Evolutionary conservation across 2,113 vertebrate genomes (phyloP), one percentile per base, ranked within the genome.

Genomic region (Sciurus niger): DNA sequence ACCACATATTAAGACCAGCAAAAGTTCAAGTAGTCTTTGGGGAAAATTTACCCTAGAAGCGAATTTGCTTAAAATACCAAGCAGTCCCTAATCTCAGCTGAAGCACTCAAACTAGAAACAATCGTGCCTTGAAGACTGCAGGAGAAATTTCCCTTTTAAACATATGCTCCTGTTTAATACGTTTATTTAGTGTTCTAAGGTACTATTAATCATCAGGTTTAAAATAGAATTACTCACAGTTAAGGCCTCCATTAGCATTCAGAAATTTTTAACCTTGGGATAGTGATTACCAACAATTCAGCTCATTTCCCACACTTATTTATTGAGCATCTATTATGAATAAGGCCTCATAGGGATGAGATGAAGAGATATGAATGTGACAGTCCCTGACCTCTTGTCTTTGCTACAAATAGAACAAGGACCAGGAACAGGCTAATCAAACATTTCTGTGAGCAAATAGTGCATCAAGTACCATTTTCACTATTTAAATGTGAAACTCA

Each of bases 221-320:
- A 90, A 93, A 92, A 67, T 8, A 60, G 92, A 95, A 96, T 96
- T 90, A 84, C 67, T 96, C 87, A 96, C 34, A 43, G 53, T 88
- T 95, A 96, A 96, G 43, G 60, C 76, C 43, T 2, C 84, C 37
- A 89, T 83, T 90, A 94, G 73, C 90, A 95, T 65, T 94, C 78
- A 93, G 73, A 93, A 83, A 89, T 58, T 9, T 85, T 63, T 86
- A 91, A 96, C 86, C 86, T 94, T 86, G 96, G 77, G 51, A 58
- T 40, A 70, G 93, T 48, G 58, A 68, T 78, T 60, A 84, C 58
- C 4, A 4, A 84, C n/a, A 67, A 84, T 84, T 84, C 90, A 72
- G 82, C 58, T 89, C 51, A 55, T 77, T 94, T 72, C 43, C 90
- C 86, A 73, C 17, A 90, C 68, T 76, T 92, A 60, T 76, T 96